Base-by-base conservation (phyloP, 2,888 invertebrate species). In the Crepidodera aurea region DNA sequence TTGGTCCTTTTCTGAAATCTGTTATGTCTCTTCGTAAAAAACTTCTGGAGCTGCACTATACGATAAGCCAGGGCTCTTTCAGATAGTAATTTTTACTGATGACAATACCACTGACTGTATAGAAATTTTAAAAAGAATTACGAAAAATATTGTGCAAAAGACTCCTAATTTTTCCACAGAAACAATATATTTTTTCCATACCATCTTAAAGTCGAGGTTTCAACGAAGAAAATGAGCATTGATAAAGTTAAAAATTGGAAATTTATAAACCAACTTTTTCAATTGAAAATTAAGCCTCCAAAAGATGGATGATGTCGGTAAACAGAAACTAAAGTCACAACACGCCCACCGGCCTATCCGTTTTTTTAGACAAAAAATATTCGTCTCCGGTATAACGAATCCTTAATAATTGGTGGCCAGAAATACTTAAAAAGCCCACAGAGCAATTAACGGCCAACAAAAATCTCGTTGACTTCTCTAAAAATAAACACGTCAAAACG, bases 401-500 rank as follows among this genome's bases (percentile, higher is more conserved):
- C n/a, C 18, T 7, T 48, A 29, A 37, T 60, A 60, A 60, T 60
- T 60, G 54, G 55, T 55, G 55, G 39, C 55, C 44, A 46, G 16
- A 50, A 25, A 54, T 55, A 55, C 60, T 60, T 55, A 55, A 55
- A 59, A 55, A 40, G 22, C 50, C 50, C 50, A 39, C 40, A 44
- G 48, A 50, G 59, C 44, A 63, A 63, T 59, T 63, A 59, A 59
- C 54, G 29, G 40, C 40, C 67, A 62, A 61, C 65, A 69, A 69
- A 70, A 72, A 70, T 73, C 71, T 70, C 68, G 68, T 71, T 71
- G 64, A 71, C 68, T 67, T 68, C 65, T 70, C 73, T 64, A 66
- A 73, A 75, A 75, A 75, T 75, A 75, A 73, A 73, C 62, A 73
- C 71, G 74, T 75, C 75, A 72, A 72, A 74, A 72, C 72, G 70